Evolutionary conservation across 92 coral and sea anemone genomes (phyloP).

Genomic region (Porites evermanni): DNA sequence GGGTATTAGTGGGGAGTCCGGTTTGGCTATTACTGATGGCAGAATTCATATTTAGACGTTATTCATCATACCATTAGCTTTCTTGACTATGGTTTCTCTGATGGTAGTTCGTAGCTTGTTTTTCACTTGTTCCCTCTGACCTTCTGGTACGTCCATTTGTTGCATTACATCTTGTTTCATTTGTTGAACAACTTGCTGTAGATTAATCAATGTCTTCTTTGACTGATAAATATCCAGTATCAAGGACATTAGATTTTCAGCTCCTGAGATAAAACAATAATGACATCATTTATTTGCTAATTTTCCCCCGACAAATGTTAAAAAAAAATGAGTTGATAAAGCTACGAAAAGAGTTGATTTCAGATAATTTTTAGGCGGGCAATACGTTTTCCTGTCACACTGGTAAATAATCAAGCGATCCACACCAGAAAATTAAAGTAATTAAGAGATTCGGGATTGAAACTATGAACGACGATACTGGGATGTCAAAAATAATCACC

Average conservation of each 20-base stretch:
- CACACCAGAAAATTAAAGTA: too few relatives aligned
- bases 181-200: conserved; percentile 72
- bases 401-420: too few relatives aligned
- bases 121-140: conserved; percentile 76
- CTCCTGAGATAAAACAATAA: conserved; percentile 27
- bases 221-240: conserved; percentile 58
- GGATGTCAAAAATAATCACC: too few relatives aligned
- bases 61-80: conserved; percentile 68
- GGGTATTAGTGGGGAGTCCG: background rate
- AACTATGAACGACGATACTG: too few relatives aligned
- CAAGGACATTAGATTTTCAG: conserved; percentile 37
- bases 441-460: too few relatives aligned
- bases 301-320: too few relatives aligned
- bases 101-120: conserved; percentile 74
- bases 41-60: background rate
- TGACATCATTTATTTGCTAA: too few relatives aligned
- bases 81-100: conserved; percentile 67
- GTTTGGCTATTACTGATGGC: too few relatives aligned
- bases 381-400: too few relatives aligned
- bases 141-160: conserved; percentile 75
- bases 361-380: too few relatives aligned
- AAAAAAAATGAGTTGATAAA: too few relatives aligned
- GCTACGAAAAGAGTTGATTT: too few relatives aligned
- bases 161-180: conserved; percentile 73
- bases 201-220: conserved; percentile 57